A percentile compares a stretch with the other conserved stretches of the same genome.
These are phyloP conservation scores for Adelges cooleyi DNA, from an alignment of 1,140 invertebrate genomes.

Conservation along the genomic window DNA sequence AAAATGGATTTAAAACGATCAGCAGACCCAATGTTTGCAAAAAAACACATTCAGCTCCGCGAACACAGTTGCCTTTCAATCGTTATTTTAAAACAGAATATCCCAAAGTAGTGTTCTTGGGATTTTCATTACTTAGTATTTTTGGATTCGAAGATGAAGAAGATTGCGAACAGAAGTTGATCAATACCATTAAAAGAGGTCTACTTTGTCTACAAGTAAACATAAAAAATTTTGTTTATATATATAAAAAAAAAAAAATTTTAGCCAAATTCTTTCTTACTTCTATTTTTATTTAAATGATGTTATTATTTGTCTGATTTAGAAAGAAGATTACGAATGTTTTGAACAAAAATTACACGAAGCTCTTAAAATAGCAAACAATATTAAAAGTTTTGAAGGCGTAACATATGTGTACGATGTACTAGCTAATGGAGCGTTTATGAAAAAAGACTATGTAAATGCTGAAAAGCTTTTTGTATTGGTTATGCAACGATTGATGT, in stretches of 20 bases:
- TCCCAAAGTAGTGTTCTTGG: background rate
- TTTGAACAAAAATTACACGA: constrained; percentile 75
- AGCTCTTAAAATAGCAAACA: constrained; percentile 69
- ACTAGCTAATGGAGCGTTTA: constrained; percentile 79
- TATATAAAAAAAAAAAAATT: too few species aligned
- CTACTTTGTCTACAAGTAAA: constrained; percentile 49
- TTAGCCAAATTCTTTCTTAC: too few species aligned
- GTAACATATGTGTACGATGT: constrained; percentile 79
- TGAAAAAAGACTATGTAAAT: constrained; percentile 60
- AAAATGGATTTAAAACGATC: too few species aligned
- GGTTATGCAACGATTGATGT: constrained; percentile 64
- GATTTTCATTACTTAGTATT: constrained; percentile 24
- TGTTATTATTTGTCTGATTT: constrained; percentile 33
- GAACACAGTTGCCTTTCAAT: too few species aligned
- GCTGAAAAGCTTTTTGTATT: constrained; percentile 71
- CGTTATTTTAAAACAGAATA: too few species aligned
- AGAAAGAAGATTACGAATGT: constrained; percentile 62
- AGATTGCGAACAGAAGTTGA: constrained; percentile 53
- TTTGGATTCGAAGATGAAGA: constrained; percentile 39
- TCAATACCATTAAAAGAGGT: constrained; percentile 60
- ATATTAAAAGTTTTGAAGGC: constrained; percentile 57
- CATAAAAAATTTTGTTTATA: too few species aligned
- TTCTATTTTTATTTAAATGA: background rate
- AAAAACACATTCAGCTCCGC: too few species aligned
- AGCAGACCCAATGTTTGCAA: too few species aligned